Evolutionary conservation across 2,888 invertebrate species (phyloP), one percentile per base, ranked within the genome.

Genomic region (Lasioglossum leucozonium): DNA sequence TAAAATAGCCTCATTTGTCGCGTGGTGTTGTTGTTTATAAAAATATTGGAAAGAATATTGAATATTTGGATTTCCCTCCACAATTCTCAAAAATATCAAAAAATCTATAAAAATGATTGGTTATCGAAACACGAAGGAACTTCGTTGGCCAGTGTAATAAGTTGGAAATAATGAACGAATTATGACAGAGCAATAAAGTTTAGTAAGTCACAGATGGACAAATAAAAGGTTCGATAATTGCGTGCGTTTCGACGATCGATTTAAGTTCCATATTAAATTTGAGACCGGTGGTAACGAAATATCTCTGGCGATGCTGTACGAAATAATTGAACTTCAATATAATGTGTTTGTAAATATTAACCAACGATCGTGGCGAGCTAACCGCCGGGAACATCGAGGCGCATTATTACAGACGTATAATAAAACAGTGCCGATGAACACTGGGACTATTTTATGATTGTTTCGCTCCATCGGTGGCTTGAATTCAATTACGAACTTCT

Each of bases 151-250:
- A 13, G 13, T 13, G 58, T 77, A 83, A 69, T 51, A 73, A 58
- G 30, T 67, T 10, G 65, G 40, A 77, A 83, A 77, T 83, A 85
- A 77, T 77, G 83, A 77, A 77, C 42, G 30, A 74, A 4, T 30
- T 74, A 55, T 26, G 55, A 26, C 40, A 22, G 72, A 81, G 73
- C 73, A 77, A 71, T 81, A 71, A 72, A 62, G 47, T 55, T 71
- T 30, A 51, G 83, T 79, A 78, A 83, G 77, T 79, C 76, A 71
- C 26, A 72, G 40, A 37, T 16, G 76, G 77, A 51, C 30, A 72
- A 83, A 79, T 77, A 58, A 65, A 78, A 75, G 16, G 22, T 37
- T 69, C 51, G 8, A 55, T 22, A 37, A 77, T 69, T 51, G 58
- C 44, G 22, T 44, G 13, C 26, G 8, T 30, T 16, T 18, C 1